Evolutionary conservation across 1,140 invertebrate species (phyloP).

Genomic region (Rhizoglyphus robini): DNA sequence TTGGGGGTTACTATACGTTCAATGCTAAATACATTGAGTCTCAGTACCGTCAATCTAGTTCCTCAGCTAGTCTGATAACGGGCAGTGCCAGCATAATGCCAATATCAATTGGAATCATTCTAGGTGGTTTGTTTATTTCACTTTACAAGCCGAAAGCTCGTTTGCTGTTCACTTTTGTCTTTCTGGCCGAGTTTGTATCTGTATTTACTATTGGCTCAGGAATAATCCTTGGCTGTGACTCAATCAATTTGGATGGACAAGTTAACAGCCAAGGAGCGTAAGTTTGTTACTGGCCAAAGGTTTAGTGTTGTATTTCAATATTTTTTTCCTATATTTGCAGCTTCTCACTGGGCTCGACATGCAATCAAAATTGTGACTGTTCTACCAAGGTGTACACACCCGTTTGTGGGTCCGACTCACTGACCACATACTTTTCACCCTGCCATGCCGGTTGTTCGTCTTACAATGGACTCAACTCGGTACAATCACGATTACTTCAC

Average conservation of each 20-base stretch:
- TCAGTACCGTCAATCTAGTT: conserved; percentile 54
- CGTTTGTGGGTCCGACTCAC: conserved; percentile 56
- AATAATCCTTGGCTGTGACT: conserved; percentile 51
- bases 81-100: conserved; percentile 48
- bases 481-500: neutral
- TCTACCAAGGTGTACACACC: conserved; percentile 34
- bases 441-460: conserved; percentile 65
- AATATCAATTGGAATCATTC: conserved; percentile 52
- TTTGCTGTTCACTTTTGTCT: conserved; percentile 55
- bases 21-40: conserved; percentile 60
- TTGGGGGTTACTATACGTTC: conserved; percentile 58
- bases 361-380: conserved; percentile 33
- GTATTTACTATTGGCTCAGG: conserved; percentile 49
- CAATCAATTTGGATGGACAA: conserved; percentile 40
- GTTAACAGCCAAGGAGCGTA: neutral
- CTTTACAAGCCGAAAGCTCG: conserved; percentile 52
- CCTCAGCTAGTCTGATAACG: conserved; percentile 40
- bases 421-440: conserved; percentile 62
- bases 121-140: conserved; percentile 52
- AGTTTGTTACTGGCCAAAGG: neutral
- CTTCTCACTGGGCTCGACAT: no score
- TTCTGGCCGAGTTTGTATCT: conserved; percentile 49
- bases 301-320: neutral
- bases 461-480: neutral
- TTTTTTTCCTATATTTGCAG: neutral